Evolutionary conservation across 2,888 invertebrate genomes (phyloP), one percentile per base, ranked within the genome.

Genomic region (Cerceris ruficornis): DNA sequence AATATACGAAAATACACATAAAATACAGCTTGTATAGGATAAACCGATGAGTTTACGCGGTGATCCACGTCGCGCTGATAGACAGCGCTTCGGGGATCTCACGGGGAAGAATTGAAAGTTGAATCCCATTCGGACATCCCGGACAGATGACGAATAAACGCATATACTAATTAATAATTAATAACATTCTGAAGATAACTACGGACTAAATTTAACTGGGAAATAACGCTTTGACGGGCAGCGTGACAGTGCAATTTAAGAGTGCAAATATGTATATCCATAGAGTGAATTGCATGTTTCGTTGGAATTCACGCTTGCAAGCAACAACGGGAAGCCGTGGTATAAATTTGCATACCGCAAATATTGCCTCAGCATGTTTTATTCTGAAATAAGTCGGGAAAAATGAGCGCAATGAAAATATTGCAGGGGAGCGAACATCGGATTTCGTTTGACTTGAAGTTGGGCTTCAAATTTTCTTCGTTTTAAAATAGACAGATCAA

Each of bases 1-100:
- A 11, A 11, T 46, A 46, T 2, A 46, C 46, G 46, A 46, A 11
- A 8, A 11, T 11, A 46, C 2, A 11, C 46, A 11, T 8, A 2
- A 46, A 11, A 46, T 46, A 46, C 8, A 46, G 5, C 46, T 46
- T 46, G 8, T 46, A 8, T 46, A 6, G 11, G 69, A 72, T 9
- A 64, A 50, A 41, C 65, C 65, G 75, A 77, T 69, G 62, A 81
- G 81, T 81, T 81, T 68, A 70, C 68, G 75, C 72, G 58, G 69
- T 50, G 54, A 69, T 69, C 67, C 75, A 72, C 68, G 81, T 81
- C 67, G 28, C 14, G 46, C 50, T 79, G 85, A 84, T 61, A 52
- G 84, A 75, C 85, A 77, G 76, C 77, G 75, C 77, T 85, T 71
- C 71, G 39, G 81, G 83, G 71, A 78, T 60, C 77, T 49, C 9